Evolutionary conservation across 2,888 invertebrate species (phyloP).

Genomic region (Phaonia tiefii): DNA sequence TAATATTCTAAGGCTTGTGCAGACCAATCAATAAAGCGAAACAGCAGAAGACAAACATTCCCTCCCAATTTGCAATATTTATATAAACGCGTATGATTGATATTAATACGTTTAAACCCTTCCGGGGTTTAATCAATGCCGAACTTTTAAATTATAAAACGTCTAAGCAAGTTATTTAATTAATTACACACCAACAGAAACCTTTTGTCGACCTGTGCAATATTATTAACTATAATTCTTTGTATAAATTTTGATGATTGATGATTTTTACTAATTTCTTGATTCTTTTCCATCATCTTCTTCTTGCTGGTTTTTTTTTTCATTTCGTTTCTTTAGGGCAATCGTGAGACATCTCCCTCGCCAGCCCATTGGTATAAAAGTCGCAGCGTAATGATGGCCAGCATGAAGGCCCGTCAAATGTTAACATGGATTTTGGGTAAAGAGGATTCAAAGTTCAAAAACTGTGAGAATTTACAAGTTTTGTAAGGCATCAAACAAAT

Average conservation of each 20-base stretch:
- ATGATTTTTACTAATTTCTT: not conserved
- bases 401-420: conserved; percentile 95
- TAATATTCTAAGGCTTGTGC: no score
- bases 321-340: conserved; percentile 74
- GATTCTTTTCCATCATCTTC: conserved; percentile 11
- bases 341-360: conserved; percentile 81
- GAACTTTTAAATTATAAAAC: no score
- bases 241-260: not conserved
- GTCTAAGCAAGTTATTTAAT: no score
- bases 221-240: conserved; percentile 17
- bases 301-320: not conserved
- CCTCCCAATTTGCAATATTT: no score
- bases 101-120: no score
- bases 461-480: conserved; percentile 94
- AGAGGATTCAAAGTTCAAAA: conserved; percentile 94
- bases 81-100: no score
- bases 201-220: conserved; percentile 7
- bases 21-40: no score
- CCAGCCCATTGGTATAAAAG: conserved; percentile 92
- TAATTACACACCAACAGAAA: no score
- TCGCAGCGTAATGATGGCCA: conserved; percentile 90
- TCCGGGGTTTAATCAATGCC: no score
- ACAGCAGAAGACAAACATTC: no score
- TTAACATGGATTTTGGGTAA: conserved; percentile 95
- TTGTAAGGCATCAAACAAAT: conserved; percentile 83